Base-by-base conservation (phyloP, 2,888 invertebrate species). In the Trypoxylon attenuatum region DNA sequence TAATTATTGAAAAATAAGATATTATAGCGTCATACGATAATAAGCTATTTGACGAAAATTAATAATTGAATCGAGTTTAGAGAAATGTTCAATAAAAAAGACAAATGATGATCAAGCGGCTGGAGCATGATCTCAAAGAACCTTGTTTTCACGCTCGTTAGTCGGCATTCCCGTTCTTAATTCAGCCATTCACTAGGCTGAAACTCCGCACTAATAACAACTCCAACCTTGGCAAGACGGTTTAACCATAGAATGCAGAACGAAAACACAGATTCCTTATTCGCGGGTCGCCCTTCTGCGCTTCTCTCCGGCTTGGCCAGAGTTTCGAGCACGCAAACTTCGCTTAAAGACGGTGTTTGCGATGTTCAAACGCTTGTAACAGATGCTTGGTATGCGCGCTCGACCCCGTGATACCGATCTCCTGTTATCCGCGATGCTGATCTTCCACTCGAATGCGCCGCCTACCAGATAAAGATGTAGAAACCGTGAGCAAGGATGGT, bases 331-430 rank as follows among this genome's bases (percentile, higher is more conserved):
- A 43, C n/a, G 23, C 54, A 51, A 43, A 45, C 51, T 39, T 66
- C 54, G 67, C 66, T 75, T 69, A 69, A 64, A 73, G 65, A 60
- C 71, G 64, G 61, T 60, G 54, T 53, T 67, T 54, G 61, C 62
- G 42, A 42, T 65, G 64, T 67, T 45, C 56, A 52, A 27, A 43
- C 51, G 56, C 57, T 50, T 67, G 69, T 69, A 63, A 71, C 74
- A 69, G 56, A 50, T 16, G 39, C 39, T 42, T 59, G 74, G 74
- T 71, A 75, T 71, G 71, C 67, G 60, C 60, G 55, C n/a, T 50
- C 67, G 23, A 41, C 42, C 45, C 57, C 60, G n/a, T 57, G 74
- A 71, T 75, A 74, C 51, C 41, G 62, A 75, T 75, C 74, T 69
- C 56, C 43, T 47, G 21, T 51, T 67, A 69, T 71, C 63, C 49